Conservation (phyloP, 2,888 invertebrate genomes). For the Scaptomyza cyrtandrae region DNA sequence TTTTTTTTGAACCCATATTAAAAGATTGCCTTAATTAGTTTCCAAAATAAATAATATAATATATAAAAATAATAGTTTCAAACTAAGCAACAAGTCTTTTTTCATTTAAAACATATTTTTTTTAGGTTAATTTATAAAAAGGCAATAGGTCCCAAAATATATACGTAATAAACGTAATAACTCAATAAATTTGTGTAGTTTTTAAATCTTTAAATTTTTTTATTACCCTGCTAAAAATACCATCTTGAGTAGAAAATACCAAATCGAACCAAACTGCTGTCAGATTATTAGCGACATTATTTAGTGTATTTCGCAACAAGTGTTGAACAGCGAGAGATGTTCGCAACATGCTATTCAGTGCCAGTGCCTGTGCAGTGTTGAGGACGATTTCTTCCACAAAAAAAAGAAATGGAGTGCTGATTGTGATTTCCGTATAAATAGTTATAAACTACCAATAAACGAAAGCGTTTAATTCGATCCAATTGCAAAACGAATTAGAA, state of each 20-base stretch:
- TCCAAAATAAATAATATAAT: conserved; percentile 24
- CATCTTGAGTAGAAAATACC: conserved; percentile 6
- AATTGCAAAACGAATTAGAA: conserved; percentile 32
- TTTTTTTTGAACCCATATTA: background rate
- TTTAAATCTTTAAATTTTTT: background rate
- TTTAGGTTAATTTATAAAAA: no score
- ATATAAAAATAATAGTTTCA: background rate
- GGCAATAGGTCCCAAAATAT: no score
- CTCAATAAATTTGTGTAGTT: conserved; percentile 1
- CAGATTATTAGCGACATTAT: conserved; percentile 13
- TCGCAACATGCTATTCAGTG: conserved; percentile 53
- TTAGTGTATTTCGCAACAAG: conserved; percentile 34
- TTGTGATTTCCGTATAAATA: conserved; percentile 64
- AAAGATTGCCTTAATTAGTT: conserved; percentile 1
- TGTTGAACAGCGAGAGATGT: conserved; percentile 32
- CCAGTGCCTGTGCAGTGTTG: conserved; percentile 57
- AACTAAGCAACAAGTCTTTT: background rate
- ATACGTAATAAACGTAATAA: background rate
- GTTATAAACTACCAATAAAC: conserved; percentile 31
- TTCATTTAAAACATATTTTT: background rate
- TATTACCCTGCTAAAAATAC: background rate
- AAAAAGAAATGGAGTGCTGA: conserved; percentile 71
- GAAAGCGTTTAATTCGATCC: conserved; percentile 14
- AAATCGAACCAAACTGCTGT: background rate
- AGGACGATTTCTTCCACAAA: conserved; percentile 58